Conservation (phyloP, 2,888 invertebrate species). For the Heliconius ismenius region DNA sequence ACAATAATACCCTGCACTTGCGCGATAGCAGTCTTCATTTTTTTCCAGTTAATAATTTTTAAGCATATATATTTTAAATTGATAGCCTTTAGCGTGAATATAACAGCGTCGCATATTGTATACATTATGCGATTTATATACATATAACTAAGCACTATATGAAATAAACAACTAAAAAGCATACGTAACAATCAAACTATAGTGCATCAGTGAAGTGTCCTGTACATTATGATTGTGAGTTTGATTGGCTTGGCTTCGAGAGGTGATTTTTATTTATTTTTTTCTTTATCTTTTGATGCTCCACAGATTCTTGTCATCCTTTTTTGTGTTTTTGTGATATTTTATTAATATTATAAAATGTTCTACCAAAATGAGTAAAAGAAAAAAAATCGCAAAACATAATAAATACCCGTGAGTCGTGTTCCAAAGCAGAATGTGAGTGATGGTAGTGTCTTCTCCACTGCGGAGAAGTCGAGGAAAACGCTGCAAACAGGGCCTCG, state of each 20-base stretch:
- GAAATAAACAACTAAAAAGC: background rate
- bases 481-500: conserved; percentile 74
- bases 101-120: conserved; percentile 14
- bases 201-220: background rate
- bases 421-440: conserved; percentile 53
- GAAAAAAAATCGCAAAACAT: background rate
- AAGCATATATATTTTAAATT: no score
- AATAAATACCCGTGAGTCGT: conserved; percentile 46
- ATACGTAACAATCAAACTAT: conserved; percentile 3
- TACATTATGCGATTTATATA: background rate
- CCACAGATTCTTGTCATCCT: background rate
- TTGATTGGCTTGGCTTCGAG: no score
- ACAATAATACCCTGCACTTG: no score
- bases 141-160: background rate
- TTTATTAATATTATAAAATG: background rate
- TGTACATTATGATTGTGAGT: no score
- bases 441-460: conserved; percentile 71
- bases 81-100: background rate
- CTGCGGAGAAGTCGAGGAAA: conserved; percentile 76
- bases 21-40: no score
- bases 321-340: background rate
- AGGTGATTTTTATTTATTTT: background rate
- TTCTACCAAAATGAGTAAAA: background rate
- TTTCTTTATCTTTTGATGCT: no score
- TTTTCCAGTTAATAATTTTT: no score